Conservation (phyloP, 2,797 vertebrate species). For the Fringilla coelebs region DNA sequence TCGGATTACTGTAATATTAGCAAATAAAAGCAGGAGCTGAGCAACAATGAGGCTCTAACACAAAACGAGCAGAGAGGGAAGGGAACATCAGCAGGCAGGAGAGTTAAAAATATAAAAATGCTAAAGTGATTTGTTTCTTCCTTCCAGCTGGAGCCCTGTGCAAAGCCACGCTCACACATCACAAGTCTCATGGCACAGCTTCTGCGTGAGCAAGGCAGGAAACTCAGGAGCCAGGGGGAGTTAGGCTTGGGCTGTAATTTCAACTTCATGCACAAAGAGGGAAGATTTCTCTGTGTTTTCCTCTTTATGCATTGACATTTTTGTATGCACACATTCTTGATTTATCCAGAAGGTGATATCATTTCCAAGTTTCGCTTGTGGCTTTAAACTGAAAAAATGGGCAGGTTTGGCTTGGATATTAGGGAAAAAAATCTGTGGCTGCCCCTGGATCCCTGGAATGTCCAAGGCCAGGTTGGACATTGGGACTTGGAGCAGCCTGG, state of each 20-base stretch:
- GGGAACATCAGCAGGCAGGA: slow-evolving; percentile 23
- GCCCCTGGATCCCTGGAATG: not conserved
- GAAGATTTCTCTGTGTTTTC: not conserved
- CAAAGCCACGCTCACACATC: not conserved
- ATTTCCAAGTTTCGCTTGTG: not conserved
- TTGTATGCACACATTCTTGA: accelerated
- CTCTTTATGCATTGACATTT: not conserved
- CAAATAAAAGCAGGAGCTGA: slow-evolving; percentile 30
- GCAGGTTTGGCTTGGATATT: not conserved
- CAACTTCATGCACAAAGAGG: not conserved
- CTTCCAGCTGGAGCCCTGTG: not conserved
- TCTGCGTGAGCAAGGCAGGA: not conserved
- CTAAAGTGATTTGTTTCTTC: slow-evolving; percentile 27
- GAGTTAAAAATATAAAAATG: slow-evolving; percentile 28
- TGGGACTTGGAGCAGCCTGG: not conserved
- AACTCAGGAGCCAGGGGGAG: not conserved
- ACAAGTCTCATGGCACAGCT: not conserved
- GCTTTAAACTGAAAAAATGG: not conserved
- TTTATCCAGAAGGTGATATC: not conserved
- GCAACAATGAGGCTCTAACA: not conserved
- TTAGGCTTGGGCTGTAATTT: not conserved
- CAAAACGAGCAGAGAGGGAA: not conserved
- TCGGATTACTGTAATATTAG: not conserved
- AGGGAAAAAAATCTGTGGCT: not conserved
- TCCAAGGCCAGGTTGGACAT: accelerated